Conservation (phyloP, 2,113 vertebrate species). For the Romanogobio albipinnatus region DNA sequence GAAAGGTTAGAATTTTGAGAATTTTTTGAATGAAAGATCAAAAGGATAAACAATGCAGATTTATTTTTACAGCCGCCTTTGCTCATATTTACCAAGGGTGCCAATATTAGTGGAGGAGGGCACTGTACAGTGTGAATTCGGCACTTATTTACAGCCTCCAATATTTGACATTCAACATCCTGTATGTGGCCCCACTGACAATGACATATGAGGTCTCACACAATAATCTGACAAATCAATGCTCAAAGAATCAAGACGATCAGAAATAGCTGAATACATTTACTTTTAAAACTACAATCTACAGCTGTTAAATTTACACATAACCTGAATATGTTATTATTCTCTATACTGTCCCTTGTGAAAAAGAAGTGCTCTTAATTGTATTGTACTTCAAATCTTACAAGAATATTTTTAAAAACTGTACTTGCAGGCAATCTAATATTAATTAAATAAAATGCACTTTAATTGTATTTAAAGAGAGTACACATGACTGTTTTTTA, state of each 20-base stretch:
- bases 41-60: too few species aligned
- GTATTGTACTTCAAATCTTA: not conserved
- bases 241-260: not conserved
- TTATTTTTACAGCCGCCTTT: too few species aligned
- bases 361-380: not conserved
- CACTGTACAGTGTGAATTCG: not conserved
- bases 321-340: not conserved
- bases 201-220: not conserved
- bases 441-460: too few species aligned
- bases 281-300: not conserved
- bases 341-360: not conserved
- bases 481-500: too few species aligned
- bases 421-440: too few species aligned
- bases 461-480: too few species aligned
- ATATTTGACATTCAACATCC: constrained; percentile 7
- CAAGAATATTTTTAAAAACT: not conserved
- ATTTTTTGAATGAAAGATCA: too few species aligned
- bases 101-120: too few species aligned
- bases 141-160: not conserved
- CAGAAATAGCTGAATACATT: not conserved
- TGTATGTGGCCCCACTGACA: not conserved
- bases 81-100: too few species aligned
- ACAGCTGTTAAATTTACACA: not conserved
- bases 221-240: not conserved
- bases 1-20: too few species aligned